These are phyloP conservation scores for Cordilura impudica DNA, from an alignment of 2,888 invertebrate genomes.

Conservation along the genomic window DNA sequence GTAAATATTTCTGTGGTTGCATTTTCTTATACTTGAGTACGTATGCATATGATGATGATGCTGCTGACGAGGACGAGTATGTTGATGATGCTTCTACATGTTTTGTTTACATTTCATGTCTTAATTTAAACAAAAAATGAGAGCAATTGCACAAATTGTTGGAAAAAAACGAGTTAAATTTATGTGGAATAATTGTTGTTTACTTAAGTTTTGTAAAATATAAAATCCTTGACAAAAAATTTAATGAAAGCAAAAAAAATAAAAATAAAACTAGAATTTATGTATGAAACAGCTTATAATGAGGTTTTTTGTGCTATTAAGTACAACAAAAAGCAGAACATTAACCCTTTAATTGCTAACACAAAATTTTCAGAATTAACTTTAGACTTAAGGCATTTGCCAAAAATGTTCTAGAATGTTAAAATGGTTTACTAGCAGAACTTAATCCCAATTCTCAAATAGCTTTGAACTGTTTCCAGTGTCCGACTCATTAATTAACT, in stretches of 20 bases:
- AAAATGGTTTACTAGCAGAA: too few species aligned
- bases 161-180: constrained; percentile 16
- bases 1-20: constrained; percentile 56
- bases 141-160: constrained; percentile 8
- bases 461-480: too few species aligned
- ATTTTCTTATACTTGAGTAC: constrained; percentile 45
- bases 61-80: neutral
- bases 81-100: constrained; percentile 12
- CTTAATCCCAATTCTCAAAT: too few species aligned
- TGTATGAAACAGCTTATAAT: neutral
- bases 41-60: neutral
- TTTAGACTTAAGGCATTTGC: too few species aligned
- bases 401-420: too few species aligned
- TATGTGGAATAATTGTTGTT: constrained; percentile 73
- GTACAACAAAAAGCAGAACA: too few species aligned
- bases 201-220: constrained; percentile 71
- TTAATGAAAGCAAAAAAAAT: constrained; percentile 8
- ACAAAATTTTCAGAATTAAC: too few species aligned
- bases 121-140: constrained; percentile 17
- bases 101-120: constrained; percentile 35
- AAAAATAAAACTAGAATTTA: neutral
- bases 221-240: constrained; percentile 60
- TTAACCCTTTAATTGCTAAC: neutral
- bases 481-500: too few species aligned
- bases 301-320: too few species aligned